Base-by-base conservation (phyloP, 2,797 vertebrate genomes). In the Rhyacichthys aspro region DNA sequence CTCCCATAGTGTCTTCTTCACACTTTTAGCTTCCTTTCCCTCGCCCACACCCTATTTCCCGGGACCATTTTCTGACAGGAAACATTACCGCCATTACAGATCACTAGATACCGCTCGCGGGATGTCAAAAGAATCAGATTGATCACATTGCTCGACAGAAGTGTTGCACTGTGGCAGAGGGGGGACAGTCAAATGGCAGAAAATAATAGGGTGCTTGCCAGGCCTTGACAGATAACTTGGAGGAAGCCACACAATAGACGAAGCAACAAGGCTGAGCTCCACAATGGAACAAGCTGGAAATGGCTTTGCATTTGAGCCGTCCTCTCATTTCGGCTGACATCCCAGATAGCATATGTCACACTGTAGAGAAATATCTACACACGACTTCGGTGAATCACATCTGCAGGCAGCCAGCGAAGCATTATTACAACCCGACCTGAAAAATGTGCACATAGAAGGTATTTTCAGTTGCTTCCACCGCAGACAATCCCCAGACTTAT, bases 11-110 rank as follows among this genome's bases (percentile, higher is more conserved):
- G 11, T 44, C 67, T 77, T 67, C 72, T 72, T 73, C 62, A 57
- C 70, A 67, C 78, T 78, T 53, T 66, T 74, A 55, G 75, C 78
- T 73, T 53, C 52, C 70, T 70, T 70, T 79, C 45, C 18, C 59
- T 71, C 61, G 70, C 76, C 62, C 60, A 58, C 72, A 59, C 45
- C 75, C 58, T 59, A 23, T 79, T 81, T 70, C 80, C 56, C 6
- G 16, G 63, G 64, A 78, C 79, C 72, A 62, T 78, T 86, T 84
- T 81, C 72, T 87, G 88, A 89, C 86, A 88, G 85, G 81, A 85
- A 87, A 87, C 84, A 90, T 90, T 90, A 89, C 81, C 55, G 33
- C 86, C 85, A 90, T 88, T 83, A 88, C 84, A 86, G 81, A 88
- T 90, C 70, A 80, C 81, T 72, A 79, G 85, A 87, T 89, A 78